Evolutionary conservation across 2,113 vertebrate genomes (phyloP).

Genomic region (Triplophysa tibetana): DNA sequence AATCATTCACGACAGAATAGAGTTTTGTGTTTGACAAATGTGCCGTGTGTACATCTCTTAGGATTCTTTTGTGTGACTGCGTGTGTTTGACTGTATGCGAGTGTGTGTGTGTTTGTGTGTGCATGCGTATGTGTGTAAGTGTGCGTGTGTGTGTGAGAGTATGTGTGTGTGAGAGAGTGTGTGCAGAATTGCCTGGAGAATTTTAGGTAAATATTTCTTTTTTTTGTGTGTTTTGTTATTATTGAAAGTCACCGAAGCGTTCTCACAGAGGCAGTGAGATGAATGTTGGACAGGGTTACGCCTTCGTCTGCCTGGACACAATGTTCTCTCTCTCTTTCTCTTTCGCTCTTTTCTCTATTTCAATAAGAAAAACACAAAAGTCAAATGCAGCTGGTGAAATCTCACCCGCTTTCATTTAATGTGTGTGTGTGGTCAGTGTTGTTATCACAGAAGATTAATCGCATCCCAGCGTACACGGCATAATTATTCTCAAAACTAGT

Average conservation of each 20-base stretch:
- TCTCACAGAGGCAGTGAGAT: constrained; percentile 67
- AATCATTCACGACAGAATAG: constrained; percentile 50
- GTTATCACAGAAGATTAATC: too few species aligned
- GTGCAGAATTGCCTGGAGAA: constrained; percentile 63
- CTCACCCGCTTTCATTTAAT: neutral
- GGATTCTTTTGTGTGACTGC: constrained; percentile 37
- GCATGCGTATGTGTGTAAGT: constrained; percentile 7
- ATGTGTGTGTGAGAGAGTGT: constrained; percentile 43
- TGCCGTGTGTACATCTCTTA: constrained; percentile 4
- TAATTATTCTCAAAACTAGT: too few species aligned
- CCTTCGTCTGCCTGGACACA: constrained; percentile 63
- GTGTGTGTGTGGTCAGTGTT: constrained; percentile 1
- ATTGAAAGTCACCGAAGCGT: constrained; percentile 74
- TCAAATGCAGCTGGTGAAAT: constrained; percentile 39
- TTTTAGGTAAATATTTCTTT: constrained; percentile 41
- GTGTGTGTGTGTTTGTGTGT: constrained; percentile 51
- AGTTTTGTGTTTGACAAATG: constrained; percentile 55
- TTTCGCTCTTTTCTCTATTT: constrained; percentile 27
- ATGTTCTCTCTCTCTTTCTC: constrained; percentile 51
- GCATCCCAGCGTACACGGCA: too few species aligned
- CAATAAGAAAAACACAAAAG: constrained; percentile 40
- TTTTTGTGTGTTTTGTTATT: constrained; percentile 64
- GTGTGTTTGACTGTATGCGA: constrained; percentile 43
- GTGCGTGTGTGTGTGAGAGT: too few species aligned
- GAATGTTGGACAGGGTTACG: constrained; percentile 65